These are phyloP conservation scores for Pocillopora damicornis DNA, from an alignment of 64 coral and sea anemone species.

Conservation along the genomic window DNA sequence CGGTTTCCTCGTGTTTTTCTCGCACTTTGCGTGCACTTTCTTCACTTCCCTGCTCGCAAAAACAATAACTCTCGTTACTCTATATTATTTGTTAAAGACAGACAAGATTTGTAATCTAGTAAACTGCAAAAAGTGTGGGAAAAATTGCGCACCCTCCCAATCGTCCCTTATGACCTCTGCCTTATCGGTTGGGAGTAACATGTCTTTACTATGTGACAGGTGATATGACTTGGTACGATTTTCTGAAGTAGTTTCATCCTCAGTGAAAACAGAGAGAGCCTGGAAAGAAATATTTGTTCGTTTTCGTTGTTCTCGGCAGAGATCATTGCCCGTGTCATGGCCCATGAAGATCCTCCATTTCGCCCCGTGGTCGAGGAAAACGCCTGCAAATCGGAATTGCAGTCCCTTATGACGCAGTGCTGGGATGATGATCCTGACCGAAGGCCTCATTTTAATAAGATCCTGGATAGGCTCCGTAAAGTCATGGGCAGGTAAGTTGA, in stretches of 20 bases:
- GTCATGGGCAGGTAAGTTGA: slow-evolving; percentile 73
- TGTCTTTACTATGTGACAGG: no score
- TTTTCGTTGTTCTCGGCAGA: not conserved
- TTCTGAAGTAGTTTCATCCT: not conserved
- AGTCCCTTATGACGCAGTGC: slow-evolving; percentile 75
- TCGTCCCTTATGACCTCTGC: no score
- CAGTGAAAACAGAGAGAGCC: not conserved
- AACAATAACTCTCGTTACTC: no score
- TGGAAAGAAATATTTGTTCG: not conserved
- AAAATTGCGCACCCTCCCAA: no score
- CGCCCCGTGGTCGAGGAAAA: slow-evolving; percentile 62
- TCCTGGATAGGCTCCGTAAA: slow-evolving; percentile 71
- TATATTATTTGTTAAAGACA: no score
- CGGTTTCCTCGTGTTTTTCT: no score
- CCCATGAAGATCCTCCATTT: slow-evolving; percentile 71
- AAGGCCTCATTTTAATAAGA: slow-evolving; percentile 83
- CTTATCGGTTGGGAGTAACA: no score
- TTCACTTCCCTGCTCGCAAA: no score
- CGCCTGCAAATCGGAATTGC: slow-evolving; percentile 65
- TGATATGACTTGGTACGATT: no score
- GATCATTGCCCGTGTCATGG: slow-evolving; percentile 50
- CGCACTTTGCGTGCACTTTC: no score
- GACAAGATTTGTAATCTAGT: no score
- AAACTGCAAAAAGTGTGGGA: no score
- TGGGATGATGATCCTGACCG: slow-evolving; percentile 84